These are phyloP conservation scores for Solenodon paradoxus DNA, from an alignment of 2,113 vertebrate species.

Conservation along the genomic window DNA sequence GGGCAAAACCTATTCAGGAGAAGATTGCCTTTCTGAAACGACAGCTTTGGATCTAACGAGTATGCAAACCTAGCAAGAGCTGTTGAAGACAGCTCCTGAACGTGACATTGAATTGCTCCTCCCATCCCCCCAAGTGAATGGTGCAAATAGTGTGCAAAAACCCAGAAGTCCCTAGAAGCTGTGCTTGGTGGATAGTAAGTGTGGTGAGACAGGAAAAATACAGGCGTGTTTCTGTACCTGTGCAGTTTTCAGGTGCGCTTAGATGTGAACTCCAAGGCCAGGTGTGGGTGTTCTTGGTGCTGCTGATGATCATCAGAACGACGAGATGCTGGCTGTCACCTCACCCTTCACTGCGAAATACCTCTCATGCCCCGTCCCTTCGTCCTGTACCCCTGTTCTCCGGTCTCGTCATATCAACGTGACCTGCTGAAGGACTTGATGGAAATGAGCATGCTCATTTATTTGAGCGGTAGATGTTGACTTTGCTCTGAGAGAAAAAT, in stretches of 20 bases:
- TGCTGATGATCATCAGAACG: not conserved
- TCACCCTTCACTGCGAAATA: not conserved
- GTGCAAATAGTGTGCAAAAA: too few relatives aligned
- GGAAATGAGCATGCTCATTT: not conserved
- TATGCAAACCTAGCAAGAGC: not conserved
- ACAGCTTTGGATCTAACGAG: not conserved
- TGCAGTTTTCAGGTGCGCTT: not conserved
- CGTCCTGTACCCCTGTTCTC: not conserved
- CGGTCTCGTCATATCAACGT: not conserved
- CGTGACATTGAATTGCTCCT: not conserved
- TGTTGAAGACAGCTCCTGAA: not conserved
- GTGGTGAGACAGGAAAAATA: not conserved
- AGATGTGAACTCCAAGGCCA: not conserved
- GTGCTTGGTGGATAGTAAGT: not conserved
- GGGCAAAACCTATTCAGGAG: too few relatives aligned
- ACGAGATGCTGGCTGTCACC: not conserved
- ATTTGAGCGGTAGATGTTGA: not conserved
- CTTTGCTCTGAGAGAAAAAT: not conserved
- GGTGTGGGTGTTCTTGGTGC: not conserved
- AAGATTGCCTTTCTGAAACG: not conserved
- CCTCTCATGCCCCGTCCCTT: not conserved
- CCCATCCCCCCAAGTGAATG: not conserved
- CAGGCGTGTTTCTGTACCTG: accelerated
- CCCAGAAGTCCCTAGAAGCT: not conserved
- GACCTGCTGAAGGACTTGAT: not conserved